Evolutionary conservation across 2,888 invertebrate genomes (phyloP), one percentile per base, ranked within the genome.

Genomic region (Bellardia pandia): DNA sequence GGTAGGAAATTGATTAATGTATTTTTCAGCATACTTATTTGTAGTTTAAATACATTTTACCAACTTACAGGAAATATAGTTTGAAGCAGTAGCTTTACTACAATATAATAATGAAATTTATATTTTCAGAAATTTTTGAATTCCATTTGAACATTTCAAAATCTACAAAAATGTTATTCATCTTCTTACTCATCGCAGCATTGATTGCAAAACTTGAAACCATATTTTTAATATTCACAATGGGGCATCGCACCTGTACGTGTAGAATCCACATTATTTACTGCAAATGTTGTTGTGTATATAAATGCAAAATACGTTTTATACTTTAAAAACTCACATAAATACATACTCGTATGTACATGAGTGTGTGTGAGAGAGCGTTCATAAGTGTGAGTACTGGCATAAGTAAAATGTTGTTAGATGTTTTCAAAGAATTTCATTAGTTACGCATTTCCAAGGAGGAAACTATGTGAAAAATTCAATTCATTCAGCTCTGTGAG

Each of bases 401-500:
- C 76, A 53, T 64, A n/a, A 75, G 48, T 37, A 13, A 62, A 40
- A 66, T 66, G 56, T 42, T 48, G 14, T 66, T 56, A 66, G 6
- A 68, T 71, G 40, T 58, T 68, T 66, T 45, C 45, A 13, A 75
- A 74, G 75, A 75, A 85, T 85, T 79, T 85, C 62, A 85, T 85
- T 85, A 79, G 74, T 53, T 69, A 75, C 79, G 74, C 74, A 79
- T 79, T 85, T 85, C 78, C n/a, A 68, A 78, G 48, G 66, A 16
- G 37, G 68, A 78, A 84, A 74, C 78, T 78, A 78, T 84, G 84
- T 53, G 60, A 69, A 79, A 62, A 69, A 85, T 85, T 79, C 53
- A 69, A 51, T 75, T 71, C 69, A 69, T 75, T 79, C 69, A 16
- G 14, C 40, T 78, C 11, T 42, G 45, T 45, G 5, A 53, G 30